phyloP scores from a whole-genome alignment of 2,888 invertebrate species.

The Archaeoteleia sp. region DNA sequence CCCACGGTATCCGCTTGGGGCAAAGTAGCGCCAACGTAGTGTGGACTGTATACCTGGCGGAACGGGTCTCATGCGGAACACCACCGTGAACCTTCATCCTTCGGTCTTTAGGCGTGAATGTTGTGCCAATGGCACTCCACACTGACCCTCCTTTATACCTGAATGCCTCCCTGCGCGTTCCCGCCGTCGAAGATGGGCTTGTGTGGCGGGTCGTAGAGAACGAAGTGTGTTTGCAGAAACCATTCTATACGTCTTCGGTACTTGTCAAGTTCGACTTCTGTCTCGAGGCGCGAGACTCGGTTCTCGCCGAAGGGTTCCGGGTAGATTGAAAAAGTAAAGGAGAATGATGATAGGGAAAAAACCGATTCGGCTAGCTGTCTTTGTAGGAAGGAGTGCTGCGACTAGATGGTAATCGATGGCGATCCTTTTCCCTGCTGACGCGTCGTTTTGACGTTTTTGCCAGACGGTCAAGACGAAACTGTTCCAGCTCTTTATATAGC shows the following conservation, averaged over 20 bases:
- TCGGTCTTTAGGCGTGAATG: conserved; percentile 1
- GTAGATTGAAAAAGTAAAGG: conserved; percentile 29
- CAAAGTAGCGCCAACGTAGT: too few relatives aligned
- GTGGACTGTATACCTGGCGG: not conserved
- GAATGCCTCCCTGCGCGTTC: not conserved
- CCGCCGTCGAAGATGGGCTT: not conserved
- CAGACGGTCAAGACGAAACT: conserved; percentile 13
- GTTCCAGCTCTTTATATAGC: conserved; percentile 25
- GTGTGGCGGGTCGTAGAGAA: not conserved
- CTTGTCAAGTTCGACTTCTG: conserved; percentile 27
- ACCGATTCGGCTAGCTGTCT: conserved; percentile 24
- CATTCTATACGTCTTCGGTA: conserved; percentile 16
- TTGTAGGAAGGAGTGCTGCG: conserved; percentile 16
- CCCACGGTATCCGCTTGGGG: too few relatives aligned
- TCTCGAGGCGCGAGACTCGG: conserved; percentile 17
- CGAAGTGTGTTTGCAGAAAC: conserved; percentile 12
- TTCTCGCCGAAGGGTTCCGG: conserved; percentile 15
- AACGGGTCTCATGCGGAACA: not conserved
- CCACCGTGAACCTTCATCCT: not conserved
- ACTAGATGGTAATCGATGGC: conserved; percentile 38
- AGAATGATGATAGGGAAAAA: conserved; percentile 37
- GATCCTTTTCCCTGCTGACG: conserved; percentile 27
- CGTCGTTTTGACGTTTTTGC: conserved; percentile 28
- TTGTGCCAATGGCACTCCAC: not conserved
- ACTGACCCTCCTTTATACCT: not conserved